Conservation (phyloP, 1,140 invertebrate genomes). For the Sycophaga agraensis region DNA sequence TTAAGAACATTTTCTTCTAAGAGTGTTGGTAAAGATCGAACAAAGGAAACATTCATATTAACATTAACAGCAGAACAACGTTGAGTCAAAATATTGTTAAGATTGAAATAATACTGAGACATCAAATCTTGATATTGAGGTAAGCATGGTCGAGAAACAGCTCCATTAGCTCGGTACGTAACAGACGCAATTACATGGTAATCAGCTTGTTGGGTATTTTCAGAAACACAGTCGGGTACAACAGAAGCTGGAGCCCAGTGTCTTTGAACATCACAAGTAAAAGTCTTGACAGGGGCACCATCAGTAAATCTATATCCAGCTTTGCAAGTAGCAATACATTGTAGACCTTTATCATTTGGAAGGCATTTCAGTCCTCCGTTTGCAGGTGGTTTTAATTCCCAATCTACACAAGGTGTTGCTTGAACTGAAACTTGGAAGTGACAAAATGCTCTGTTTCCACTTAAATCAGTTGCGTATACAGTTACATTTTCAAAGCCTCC, state of each 20-base stretch:
- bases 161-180: conserved; percentile 86
- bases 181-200: conserved; percentile 90
- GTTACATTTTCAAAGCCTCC: conserved; percentile 94
- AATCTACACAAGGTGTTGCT: conserved; percentile 91
- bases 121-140: conserved; percentile 84
- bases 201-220: conserved; percentile 89
- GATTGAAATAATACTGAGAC: conserved; percentile 74
- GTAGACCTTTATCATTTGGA: conserved; percentile 75
- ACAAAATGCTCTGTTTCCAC: conserved; percentile 86
- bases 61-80: conserved; percentile 93
- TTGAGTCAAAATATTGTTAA: conserved; percentile 83
- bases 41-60: conserved; percentile 90
- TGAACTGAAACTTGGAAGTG: conserved; percentile 94
- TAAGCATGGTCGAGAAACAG: conserved; percentile 79
- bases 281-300: conserved; percentile 82
- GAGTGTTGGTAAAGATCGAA: conserved; percentile 74
- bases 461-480: conserved; percentile 84
- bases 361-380: conserved; percentile 88
- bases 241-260: conserved; percentile 82
- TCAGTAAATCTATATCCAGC: conserved; percentile 91
- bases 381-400: conserved; percentile 85
- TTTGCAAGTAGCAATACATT: conserved; percentile 90
- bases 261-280: conserved; percentile 76
- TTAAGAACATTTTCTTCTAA: conserved; percentile 84
- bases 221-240: conserved; percentile 91